Percentiles rank a stretch among this genome's conserved stretches.
Conservation (phyloP, 2,888 invertebrate species). For the Volucella inanis region DNA sequence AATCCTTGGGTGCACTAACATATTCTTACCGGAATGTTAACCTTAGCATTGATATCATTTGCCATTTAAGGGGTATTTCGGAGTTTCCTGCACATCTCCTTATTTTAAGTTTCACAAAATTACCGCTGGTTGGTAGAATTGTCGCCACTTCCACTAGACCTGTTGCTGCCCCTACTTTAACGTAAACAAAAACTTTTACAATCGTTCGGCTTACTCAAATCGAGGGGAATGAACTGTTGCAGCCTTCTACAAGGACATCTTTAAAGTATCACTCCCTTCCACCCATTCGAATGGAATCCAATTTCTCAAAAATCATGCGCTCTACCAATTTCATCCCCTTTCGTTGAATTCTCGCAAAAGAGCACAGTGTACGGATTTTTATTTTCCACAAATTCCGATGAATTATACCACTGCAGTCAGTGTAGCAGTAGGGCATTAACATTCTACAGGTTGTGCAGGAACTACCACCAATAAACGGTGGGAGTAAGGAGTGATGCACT, state of each 20-base stretch:
- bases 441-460: slow-evolving; percentile 71
- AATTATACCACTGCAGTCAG: slow-evolving; percentile 71
- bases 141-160: slow-evolving; percentile 4
- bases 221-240: slow-evolving; percentile 34
- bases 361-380: slow-evolving; percentile 5
- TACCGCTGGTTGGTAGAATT: background rate
- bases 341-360: slow-evolving; percentile 44
- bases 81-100: background rate
- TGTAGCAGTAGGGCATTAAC: slow-evolving; percentile 72
- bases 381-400: slow-evolving; percentile 47
- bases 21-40: no score
- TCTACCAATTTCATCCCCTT: background rate
- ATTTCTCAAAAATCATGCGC: slow-evolving; percentile 45
- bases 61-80: no score
- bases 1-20: no score
- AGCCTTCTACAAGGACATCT: slow-evolving; percentile 11
- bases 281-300: slow-evolving; percentile 27
- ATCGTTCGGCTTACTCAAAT: background rate
- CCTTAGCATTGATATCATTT: no score
- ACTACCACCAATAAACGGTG: slow-evolving; percentile 16
- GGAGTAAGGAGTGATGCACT: slow-evolving; percentile 28
- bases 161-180: slow-evolving; percentile 17
- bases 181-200: background rate
- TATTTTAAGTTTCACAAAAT: background rate
- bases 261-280: slow-evolving; percentile 20